Conservation (phyloP, 1,140 invertebrate genomes). For the Macrobrachium rosenbergii region DNA sequence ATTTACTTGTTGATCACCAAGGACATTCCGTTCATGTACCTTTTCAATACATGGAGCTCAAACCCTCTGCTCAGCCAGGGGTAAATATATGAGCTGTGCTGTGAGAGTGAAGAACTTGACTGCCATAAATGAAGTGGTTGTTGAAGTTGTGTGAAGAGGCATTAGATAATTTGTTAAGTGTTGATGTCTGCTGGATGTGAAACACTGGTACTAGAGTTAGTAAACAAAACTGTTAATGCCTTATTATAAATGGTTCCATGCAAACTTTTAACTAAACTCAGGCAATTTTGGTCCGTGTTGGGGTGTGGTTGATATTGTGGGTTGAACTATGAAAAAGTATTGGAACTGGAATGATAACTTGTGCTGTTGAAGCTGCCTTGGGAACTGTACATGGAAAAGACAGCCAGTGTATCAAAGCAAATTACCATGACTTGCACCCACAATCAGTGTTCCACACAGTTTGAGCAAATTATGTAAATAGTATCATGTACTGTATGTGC, state of each 20-base stretch:
- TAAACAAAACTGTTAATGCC: too few relatives aligned
- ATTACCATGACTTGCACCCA: background rate
- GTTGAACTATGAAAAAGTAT: too few relatives aligned
- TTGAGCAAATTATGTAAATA: slow-evolving; percentile 15
- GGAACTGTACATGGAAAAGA: too few relatives aligned
- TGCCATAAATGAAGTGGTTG: background rate
- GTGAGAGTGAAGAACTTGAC: background rate
- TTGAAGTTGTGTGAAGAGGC: background rate
- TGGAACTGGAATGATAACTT: too few relatives aligned
- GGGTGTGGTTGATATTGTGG: too few relatives aligned
- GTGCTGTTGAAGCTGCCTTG: too few relatives aligned
- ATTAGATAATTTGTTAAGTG: background rate
- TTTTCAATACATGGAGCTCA: slow-evolving; percentile 85
- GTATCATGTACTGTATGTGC: slow-evolving; percentile 52
- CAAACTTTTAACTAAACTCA: too few relatives aligned
- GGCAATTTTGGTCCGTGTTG: too few relatives aligned
- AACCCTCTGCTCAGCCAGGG: slow-evolving; percentile 68
- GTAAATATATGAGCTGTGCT: slow-evolving; percentile 34
- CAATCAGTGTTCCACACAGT: slow-evolving; percentile 1
- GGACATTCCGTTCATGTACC: slow-evolving; percentile 85
- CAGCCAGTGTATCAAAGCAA: background rate
- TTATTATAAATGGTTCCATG: too few relatives aligned
- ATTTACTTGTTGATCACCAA: slow-evolving; percentile 87
- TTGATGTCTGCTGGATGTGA: too few relatives aligned
- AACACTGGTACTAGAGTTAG: too few relatives aligned